A percentile compares a stretch with the other conserved stretches of the same genome.
Conservation (phyloP, 2,113 vertebrate genomes). For the Centropristis striata region DNA sequence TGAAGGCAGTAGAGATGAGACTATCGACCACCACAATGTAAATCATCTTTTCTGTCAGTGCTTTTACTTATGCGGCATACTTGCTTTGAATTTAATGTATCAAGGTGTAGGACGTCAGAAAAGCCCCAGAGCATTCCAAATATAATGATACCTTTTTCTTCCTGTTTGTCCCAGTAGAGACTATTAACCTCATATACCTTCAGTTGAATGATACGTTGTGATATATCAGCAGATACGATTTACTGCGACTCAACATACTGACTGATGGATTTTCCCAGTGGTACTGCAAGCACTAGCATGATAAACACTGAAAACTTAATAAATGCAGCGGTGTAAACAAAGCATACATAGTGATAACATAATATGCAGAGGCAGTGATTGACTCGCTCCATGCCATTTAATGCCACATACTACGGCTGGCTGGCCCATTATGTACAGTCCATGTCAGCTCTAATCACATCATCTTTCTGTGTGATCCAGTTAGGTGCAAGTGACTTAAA, state of each 20-base stretch:
- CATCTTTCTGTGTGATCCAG: constrained; percentile 58
- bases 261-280: neutral
- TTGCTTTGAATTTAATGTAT: constrained; percentile 50
- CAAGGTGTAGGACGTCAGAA: constrained; percentile 47
- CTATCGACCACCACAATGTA: constrained; percentile 7
- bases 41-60: constrained; percentile 5
- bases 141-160: constrained; percentile 55
- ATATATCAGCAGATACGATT: neutral
- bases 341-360: neutral
- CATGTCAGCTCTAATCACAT: constrained; percentile 63
- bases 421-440: constrained; percentile 52
- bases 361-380: neutral
- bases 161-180: constrained; percentile 20
- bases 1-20: neutral
- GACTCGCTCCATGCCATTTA: neutral
- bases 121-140: constrained; percentile 30
- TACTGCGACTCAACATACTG: neutral
- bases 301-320: neutral
- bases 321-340: neutral
- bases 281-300: no score
- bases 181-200: constrained; percentile 36
- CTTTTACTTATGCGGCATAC: constrained; percentile 26
- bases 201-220: neutral
- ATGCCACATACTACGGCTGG: constrained; percentile 8
- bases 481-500: constrained; percentile 54